Conservation (phyloP, 2,888 invertebrate genomes). For the Torymus auratus region DNA sequence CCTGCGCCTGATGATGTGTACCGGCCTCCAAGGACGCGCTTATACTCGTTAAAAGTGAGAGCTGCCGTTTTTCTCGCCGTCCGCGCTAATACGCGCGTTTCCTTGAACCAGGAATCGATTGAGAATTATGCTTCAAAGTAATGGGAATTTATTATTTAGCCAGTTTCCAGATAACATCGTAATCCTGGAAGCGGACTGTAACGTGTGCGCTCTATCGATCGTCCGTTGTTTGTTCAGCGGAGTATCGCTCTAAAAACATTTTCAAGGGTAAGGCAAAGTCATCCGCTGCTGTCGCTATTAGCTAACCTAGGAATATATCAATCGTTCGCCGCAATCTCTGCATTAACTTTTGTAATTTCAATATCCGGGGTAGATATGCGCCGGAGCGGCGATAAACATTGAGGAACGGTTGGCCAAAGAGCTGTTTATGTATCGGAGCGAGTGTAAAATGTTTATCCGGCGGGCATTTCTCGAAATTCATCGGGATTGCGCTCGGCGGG, state of each 20-base stretch:
- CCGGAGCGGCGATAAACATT: no score
- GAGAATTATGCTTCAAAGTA: constrained; percentile 9
- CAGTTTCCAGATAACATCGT: constrained; percentile 6
- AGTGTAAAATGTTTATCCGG: no score
- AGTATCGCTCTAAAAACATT: constrained; percentile 16
- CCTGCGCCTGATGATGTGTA: constrained; percentile 9
- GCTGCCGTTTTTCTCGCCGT: no score
- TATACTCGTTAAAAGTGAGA: no score
- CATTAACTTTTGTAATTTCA: no score
- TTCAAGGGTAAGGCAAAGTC: constrained; percentile 37
- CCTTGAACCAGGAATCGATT: constrained; percentile 32
- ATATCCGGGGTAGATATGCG: no score
- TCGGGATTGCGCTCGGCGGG: constrained; percentile 38
- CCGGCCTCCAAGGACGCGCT: constrained; percentile 62
- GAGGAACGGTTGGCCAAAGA: no score
- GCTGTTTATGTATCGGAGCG: no score
- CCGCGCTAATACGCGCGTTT: constrained; percentile 19
- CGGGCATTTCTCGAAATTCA: constrained; percentile 44
- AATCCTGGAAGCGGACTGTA: constrained; percentile 21
- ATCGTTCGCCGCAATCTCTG: no score
- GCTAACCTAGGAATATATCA: no score
- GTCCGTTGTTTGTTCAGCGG: constrained; percentile 32
- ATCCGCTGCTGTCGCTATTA: no score
- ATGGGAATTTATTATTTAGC: constrained; percentile 23
- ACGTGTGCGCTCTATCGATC: background rate